These are phyloP conservation scores for Caenorhabditis latens DNA, from an alignment of 1,140 invertebrate species.

Conservation along the genomic window DNA sequence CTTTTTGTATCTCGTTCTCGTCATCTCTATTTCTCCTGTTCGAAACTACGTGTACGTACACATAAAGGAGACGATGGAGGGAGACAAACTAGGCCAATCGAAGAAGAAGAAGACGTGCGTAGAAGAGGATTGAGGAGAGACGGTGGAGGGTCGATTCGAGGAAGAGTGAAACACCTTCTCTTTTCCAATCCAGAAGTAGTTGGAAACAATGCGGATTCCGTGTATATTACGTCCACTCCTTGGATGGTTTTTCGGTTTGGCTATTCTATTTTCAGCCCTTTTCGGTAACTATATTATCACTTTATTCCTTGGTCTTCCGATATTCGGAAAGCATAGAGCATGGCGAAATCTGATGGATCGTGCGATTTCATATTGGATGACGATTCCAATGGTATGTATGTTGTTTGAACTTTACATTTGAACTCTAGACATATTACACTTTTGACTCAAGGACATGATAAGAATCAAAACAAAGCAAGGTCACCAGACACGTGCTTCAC, in stretches of 20 bases:
- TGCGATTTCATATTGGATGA: constrained; percentile 69
- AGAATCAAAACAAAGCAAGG: too few relatives aligned
- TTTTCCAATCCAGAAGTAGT: constrained; percentile 8
- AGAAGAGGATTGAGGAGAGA: constrained; percentile 20
- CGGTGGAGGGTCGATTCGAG: constrained; percentile 48
- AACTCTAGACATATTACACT: background rate
- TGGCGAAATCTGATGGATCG: constrained; percentile 68
- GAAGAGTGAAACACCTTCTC: constrained; percentile 15
- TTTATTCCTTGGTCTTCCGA: constrained; percentile 62
- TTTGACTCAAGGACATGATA: too few relatives aligned
- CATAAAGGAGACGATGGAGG: constrained; percentile 1
- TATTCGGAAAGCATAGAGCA: constrained; percentile 58
- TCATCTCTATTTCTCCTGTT: constrained; percentile 1
- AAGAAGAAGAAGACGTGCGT: background rate
- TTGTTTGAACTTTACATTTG: background rate
- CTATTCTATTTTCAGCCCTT: constrained; percentile 64
- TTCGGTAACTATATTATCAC: constrained; percentile 70
- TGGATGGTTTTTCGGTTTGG: constrained; percentile 64
- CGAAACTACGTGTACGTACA: constrained; percentile 4
- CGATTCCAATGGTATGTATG: constrained; percentile 68
- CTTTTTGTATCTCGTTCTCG: background rate
- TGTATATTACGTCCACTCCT: constrained; percentile 63
- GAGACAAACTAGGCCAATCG: constrained; percentile 50
- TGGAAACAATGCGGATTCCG: constrained; percentile 31
- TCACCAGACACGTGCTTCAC: background rate